Evolutionary conservation across 2,113 vertebrate species (phyloP).

Genomic region (Taxidea taxus): DNA sequence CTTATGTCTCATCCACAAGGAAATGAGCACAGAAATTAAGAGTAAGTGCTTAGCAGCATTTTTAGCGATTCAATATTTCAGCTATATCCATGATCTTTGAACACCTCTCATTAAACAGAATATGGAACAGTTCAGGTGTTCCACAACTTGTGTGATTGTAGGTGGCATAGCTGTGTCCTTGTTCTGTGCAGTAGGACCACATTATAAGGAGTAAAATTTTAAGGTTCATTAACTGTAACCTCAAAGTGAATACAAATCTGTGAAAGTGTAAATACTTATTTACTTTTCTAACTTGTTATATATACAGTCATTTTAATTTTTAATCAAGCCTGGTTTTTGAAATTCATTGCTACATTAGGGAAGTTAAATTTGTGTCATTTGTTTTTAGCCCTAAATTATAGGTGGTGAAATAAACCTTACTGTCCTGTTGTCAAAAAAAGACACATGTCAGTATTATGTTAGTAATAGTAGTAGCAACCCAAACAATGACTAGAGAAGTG

Average conservation of each 20-base stretch:
- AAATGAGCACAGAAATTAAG: background rate
- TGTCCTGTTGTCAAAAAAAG: background rate
- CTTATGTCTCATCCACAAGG: background rate
- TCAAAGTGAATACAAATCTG: background rate
- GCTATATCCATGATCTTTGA: background rate
- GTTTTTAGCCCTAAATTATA: conserved; percentile 5
- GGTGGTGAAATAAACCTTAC: background rate
- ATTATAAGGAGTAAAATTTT: background rate
- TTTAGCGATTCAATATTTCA: background rate
- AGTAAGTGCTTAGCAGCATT: background rate
- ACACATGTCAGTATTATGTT: background rate
- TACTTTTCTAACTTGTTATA: background rate
- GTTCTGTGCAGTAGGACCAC: background rate
- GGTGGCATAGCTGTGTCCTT: background rate
- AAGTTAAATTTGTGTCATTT: conserved; percentile 43
- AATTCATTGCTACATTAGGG: background rate
- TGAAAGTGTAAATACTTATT: conserved; percentile 3
- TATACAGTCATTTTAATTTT: conserved; percentile 7
- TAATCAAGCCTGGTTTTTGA: background rate
- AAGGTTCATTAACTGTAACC: background rate
- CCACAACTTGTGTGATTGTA: background rate
- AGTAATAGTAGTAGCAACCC: background rate
- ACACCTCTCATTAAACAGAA: background rate
- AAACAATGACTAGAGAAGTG: conserved; percentile 13
- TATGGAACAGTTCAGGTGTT: background rate